Evolutionary conservation across 2,797 vertebrate species (phyloP), one percentile per base, ranked within the genome.

Genomic region (Notamacropus eugenii): DNA sequence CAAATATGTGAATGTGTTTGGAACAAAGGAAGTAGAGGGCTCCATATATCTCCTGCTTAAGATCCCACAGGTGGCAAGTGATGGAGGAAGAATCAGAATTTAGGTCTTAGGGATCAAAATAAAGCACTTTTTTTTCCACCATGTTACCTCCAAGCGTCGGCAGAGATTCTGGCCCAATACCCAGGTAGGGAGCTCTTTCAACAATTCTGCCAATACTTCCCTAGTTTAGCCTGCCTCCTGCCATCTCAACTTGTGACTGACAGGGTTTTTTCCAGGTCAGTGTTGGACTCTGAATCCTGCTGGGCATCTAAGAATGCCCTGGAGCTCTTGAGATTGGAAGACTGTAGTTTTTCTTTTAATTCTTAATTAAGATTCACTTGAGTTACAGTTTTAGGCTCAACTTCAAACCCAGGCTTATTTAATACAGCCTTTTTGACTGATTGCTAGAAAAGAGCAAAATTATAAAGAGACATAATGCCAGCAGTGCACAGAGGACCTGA

Each of bases 301-400:
- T 91, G 90, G 90, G 29, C 6, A 13, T 92, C 92, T 34, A 55
- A 95, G 94, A 94, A 94, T 94, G 90, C 54, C 82, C 40, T 52
- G 56, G 74, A 55, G 93, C 55, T 90, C 50, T 11, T 31, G 55
- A 57, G 55, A 90, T 82, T 58, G 82, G 50, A 50, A 90, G 54
- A 90, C 54, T 50, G n/a, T 31, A 24, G 57, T 40, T 40, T 16
- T 29, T 57, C 74, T 82, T 56, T 57, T 31, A 19, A 40, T 40
- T 29, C 82, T 58, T 90, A 93, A 93, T 90, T 90, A 50, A 93
- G 52, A 22, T 52, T 90, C 40, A 91, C 52, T 91, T 55, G 50
- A 91, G 52, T 91, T 91, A 55, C 50, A 91, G 54, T 54, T 91
- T 91, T 55, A 93, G 34, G 19, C 22, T 93, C 52, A 87, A 40